Base-by-base conservation (phyloP, 1,140 invertebrate species). In the Philopotamus ludificatus region DNA sequence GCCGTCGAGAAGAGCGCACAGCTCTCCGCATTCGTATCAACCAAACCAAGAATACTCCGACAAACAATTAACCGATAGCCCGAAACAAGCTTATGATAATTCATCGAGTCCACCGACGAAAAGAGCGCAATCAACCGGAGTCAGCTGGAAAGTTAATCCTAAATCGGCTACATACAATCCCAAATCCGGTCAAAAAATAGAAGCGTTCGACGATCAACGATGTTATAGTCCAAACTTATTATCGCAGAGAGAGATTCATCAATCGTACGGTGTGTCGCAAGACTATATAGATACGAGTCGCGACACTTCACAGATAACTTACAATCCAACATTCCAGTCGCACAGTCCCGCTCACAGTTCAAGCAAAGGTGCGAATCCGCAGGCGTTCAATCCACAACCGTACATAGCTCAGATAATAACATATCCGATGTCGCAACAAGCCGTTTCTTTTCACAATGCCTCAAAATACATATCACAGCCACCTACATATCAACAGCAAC, bases 301-400 rank as follows among this genome's bases (percentile, higher is more conserved):
- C 66, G 79, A 81, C 44, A 69, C 73, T 23, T 80, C 79, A 1
- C 79, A 80, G 71, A 77, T 81, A 39, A 81, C 79, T 1, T 81
- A 74, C 63, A 81, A 81, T 51, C 79, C 79, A 51, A 81, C 79
- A 77, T 81, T 81, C 77, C 79, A 81, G 72, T 80, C 77, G 1
- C 78, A 80, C 58, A 81, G 79, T 72, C 79, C 79, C 1, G 76
- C 79, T 18, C 79, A 80, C 65, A 42, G 39, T 4, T 42, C 67
- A 9, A 62, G 28, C 22, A 66, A 66, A 42, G 3, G 45, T 2
- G 53, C 45, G 9, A 60, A 49, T 16, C 21, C 54, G 15, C 54
- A 51, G 41, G 18, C 72, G 18, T 60, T 60, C 42, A 60, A 60
- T 47, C 74, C 76, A 18, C 79, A 80, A 63, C 79, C 79, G 2